phyloP scores from a whole-genome alignment of 2,888 invertebrate species.

The Drosophila emarginata region DNA sequence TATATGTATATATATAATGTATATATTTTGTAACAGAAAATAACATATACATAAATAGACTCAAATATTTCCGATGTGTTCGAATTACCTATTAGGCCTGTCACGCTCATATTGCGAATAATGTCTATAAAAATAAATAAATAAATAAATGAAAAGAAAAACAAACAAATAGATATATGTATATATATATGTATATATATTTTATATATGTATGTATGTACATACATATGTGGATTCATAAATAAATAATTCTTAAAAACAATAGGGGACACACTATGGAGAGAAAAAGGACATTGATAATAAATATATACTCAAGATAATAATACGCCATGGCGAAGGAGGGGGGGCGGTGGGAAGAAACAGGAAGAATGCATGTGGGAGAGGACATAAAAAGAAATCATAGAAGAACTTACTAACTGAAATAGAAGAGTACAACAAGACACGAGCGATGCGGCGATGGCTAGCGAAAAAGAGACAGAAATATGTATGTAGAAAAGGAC shows the following conservation, averaged over 20 bases:
- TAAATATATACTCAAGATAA: conserved; percentile 3
- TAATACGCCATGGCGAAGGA: neutral
- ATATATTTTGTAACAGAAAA: conserved; percentile 22
- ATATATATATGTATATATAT: neutral
- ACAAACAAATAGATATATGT: conserved; percentile 17
- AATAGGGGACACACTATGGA: neutral
- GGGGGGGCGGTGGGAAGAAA: neutral
- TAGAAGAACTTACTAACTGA: conserved; percentile 49
- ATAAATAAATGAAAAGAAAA: conserved; percentile 50
- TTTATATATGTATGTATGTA: neutral
- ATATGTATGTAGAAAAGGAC: neutral
- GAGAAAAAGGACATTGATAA: neutral
- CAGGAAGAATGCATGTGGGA: neutral
- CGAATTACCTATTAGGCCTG: conserved; percentile 80
- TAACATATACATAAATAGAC: conserved; percentile 15
- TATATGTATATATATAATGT: neutral
- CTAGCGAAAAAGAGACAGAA: conserved; percentile 37
- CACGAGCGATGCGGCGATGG: conserved; percentile 36
- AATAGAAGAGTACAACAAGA: conserved; percentile 33
- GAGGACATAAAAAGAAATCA: conserved; percentile 8
- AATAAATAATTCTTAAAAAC: neutral
- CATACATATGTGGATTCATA: no score
- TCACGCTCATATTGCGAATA: conserved; percentile 82
- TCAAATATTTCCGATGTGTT: conserved; percentile 48
- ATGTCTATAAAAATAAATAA: conserved; percentile 81